Percentiles rank a stretch among this genome's conserved stretches.
phyloP scores from a whole-genome alignment of 2,888 invertebrate species.

The Ichneumoninae sp. region DNA sequence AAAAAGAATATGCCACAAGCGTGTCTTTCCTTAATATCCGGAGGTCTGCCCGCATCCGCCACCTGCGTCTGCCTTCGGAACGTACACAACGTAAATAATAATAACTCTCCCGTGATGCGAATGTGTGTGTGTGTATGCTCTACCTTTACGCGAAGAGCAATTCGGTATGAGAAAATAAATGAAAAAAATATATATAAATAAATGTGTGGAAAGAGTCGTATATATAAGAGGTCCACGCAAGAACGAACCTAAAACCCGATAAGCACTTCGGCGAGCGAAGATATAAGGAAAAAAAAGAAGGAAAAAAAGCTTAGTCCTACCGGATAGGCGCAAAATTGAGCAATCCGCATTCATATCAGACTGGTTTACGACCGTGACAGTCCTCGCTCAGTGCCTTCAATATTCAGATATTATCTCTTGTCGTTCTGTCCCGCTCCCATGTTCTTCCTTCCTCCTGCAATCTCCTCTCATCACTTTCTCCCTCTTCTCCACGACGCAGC shows the following conservation, averaged over 20 bases:
- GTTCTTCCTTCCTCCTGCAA: slow-evolving; percentile 38
- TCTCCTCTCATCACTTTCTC: slow-evolving; percentile 42
- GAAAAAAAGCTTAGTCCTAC: slow-evolving; percentile 52
- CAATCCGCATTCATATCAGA: slow-evolving; percentile 76
- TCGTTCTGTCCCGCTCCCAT: slow-evolving; percentile 63
- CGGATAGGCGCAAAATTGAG: slow-evolving; percentile 70
- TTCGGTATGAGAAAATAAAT: slow-evolving; percentile 22
- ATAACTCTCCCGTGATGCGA: slow-evolving; percentile 45
- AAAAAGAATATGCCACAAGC: slow-evolving; percentile 17
- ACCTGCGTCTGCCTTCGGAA: slow-evolving; percentile 51
- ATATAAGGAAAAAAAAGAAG: slow-evolving; percentile 25
- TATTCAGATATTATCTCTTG: slow-evolving; percentile 81
- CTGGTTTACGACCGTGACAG: slow-evolving; percentile 79
- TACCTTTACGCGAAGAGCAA: slow-evolving; percentile 20
- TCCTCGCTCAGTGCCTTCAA: slow-evolving; percentile 77
- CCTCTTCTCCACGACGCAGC: slow-evolving; percentile 39
- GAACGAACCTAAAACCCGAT: slow-evolving; percentile 59
- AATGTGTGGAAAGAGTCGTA: slow-evolving; percentile 21
- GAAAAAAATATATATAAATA: slow-evolving; percentile 28
- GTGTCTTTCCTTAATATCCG: slow-evolving; percentile 56
- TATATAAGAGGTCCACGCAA: slow-evolving; percentile 48
- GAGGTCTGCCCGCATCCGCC: slow-evolving; percentile 42
- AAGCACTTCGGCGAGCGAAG: slow-evolving; percentile 59
- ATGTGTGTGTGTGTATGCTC: not conserved
- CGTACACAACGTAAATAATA: slow-evolving; percentile 66